phyloP scores from a whole-genome alignment of 2,888 invertebrate species.

The Andricus quercusramuli region DNA sequence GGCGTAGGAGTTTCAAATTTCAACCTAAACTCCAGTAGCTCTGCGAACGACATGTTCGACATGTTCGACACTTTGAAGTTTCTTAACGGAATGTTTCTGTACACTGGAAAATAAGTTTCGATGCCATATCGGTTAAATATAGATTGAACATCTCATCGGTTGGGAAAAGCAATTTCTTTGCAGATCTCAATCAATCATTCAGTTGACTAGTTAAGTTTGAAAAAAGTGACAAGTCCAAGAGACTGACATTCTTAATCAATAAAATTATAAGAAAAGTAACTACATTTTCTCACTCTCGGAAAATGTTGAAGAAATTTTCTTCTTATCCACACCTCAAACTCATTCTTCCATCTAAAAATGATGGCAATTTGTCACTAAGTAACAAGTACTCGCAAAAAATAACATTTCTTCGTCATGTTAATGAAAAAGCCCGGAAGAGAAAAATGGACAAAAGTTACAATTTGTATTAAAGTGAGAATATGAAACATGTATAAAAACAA shows the following conservation, averaged over 20 bases:
- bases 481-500: too few relatives aligned
- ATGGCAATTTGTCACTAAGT: background rate
- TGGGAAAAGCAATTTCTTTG: conserved; percentile 28
- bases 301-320: background rate
- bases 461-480: too few relatives aligned
- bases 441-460: too few relatives aligned
- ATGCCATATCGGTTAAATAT: conserved; percentile 30
- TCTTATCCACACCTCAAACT: conserved; percentile 4
- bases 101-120: conserved; percentile 19
- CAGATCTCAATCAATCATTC: conserved; percentile 31
- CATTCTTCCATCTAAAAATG: background rate
- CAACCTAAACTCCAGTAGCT: conserved; percentile 24
- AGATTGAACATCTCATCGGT: conserved; percentile 32
- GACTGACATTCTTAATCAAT: conserved; percentile 10
- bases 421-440: too few relatives aligned
- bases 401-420: background rate
- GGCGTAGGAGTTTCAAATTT: conserved; percentile 29
- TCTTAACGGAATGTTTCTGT: conserved; percentile 22
- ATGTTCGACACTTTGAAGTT: conserved; percentile 39
- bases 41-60: conserved; percentile 27
- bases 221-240: background rate
- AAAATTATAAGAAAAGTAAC: conserved; percentile 17
- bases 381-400: background rate
- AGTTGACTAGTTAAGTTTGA: conserved; percentile 17
- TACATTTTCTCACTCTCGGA: background rate